Evolutionary conservation across 1,140 invertebrate species (phyloP).

Genomic region (Papilio aristodemus): DNA sequence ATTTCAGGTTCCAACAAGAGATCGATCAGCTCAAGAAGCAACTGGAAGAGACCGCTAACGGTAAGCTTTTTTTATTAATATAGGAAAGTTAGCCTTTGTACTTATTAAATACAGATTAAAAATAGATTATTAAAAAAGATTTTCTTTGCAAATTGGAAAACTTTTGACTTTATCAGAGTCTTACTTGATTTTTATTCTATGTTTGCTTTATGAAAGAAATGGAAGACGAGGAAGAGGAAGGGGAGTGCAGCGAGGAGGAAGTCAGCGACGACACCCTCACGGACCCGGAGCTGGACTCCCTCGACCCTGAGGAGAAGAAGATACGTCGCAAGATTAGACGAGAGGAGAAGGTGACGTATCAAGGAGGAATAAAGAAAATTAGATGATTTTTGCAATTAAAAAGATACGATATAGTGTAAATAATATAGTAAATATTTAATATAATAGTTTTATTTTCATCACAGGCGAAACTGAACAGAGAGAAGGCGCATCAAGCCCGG

Average conservation of each 20-base stretch:
- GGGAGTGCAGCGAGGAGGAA: conserved; percentile 62
- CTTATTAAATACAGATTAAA: too few relatives aligned
- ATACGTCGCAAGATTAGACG: conserved; percentile 65
- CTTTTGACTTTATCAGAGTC: too few relatives aligned
- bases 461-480: conserved; percentile 80
- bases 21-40: conserved; percentile 95
- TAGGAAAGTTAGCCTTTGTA: too few relatives aligned
- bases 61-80: conserved; percentile 48
- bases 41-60: conserved; percentile 83
- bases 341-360: conserved; percentile 65
- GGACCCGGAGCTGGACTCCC: conserved; percentile 60
- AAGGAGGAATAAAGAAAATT: too few relatives aligned
- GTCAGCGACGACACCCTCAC: conserved; percentile 71
- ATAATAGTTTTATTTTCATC: too few relatives aligned
- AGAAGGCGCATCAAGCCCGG: conserved; percentile 84
- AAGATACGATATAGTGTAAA: too few relatives aligned
- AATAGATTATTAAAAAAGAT: too few relatives aligned
- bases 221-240: conserved; percentile 66
- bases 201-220: conserved; percentile 42
- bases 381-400: too few relatives aligned
- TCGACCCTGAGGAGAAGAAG: conserved; percentile 81
- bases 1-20: conserved; percentile 92
- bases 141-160: too few relatives aligned
- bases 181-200: too few relatives aligned
- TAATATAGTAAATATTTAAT: too few relatives aligned